phyloP scores from a whole-genome alignment of 2,113 vertebrate species.

The Thunnus thynnus region DNA sequence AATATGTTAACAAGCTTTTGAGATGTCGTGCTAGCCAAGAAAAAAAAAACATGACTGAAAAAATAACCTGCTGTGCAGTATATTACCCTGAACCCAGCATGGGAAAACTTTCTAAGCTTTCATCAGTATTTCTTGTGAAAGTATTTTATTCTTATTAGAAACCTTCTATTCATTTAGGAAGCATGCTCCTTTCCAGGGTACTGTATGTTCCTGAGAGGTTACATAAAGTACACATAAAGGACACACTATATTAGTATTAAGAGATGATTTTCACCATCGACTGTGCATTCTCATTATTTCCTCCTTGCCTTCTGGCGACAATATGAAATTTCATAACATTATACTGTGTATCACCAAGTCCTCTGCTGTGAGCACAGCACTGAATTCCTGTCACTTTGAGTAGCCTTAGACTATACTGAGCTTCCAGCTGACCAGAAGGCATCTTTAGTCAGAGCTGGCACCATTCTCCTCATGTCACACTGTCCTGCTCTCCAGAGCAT shows the following conservation, averaged over 20 bases:
- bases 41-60: not conserved
- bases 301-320: conserved; percentile 1
- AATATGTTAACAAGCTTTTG: not conserved
- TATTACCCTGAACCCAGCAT: too few relatives aligned
- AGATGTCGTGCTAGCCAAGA: not conserved
- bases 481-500: conserved; percentile 48
- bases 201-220: not conserved
- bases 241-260: too few relatives aligned
- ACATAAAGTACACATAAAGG: not conserved
- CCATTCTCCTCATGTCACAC: conserved; percentile 39
- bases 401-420: conserved; percentile 35
- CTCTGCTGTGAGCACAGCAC: conserved; percentile 19
- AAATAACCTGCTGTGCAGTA: not conserved
- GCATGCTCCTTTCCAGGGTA: not conserved
- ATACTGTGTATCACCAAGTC: not conserved
- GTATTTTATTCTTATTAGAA: not conserved
- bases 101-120: not conserved
- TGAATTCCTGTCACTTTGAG: conserved; percentile 31
- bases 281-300: not conserved
- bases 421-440: conserved; percentile 57
- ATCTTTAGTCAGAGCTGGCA: conserved; percentile 50
- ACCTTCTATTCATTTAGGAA: not conserved
- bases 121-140: conserved; percentile 4
- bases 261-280: not conserved
- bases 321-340: conserved; percentile 29